phyloP scores from a whole-genome alignment of 2,113 vertebrate genomes.

The Nesoenas mayeri region DNA sequence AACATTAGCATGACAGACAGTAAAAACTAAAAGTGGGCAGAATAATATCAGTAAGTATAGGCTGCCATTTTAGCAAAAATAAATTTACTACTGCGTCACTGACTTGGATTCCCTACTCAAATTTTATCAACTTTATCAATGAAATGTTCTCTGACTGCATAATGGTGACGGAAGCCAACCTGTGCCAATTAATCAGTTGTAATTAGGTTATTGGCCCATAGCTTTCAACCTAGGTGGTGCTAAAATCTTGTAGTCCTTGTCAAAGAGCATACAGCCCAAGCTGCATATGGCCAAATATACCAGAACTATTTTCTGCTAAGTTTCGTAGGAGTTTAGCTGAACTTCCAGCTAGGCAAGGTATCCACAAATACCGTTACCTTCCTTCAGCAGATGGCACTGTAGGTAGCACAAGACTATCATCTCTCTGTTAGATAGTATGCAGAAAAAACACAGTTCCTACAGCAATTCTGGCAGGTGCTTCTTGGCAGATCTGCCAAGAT shows the following conservation, averaged over 20 bases:
- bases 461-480: not conserved
- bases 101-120: not conserved
- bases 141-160: not conserved
- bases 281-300: not conserved
- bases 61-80: not conserved
- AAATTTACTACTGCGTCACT: not conserved
- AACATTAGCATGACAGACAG: not conserved
- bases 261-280: not conserved
- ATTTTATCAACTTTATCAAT: not conserved
- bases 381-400: not conserved
- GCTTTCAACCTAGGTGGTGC: not conserved
- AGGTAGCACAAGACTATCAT: not conserved
- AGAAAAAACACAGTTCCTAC: not conserved
- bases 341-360: not conserved
- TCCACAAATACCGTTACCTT: not conserved
- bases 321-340: not conserved
- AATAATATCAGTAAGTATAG: not conserved
- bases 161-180: not conserved
- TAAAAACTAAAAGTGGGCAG: not conserved
- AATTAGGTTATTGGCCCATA: not conserved
- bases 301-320: not conserved
- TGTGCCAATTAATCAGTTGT: not conserved
- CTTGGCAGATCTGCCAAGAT: not conserved
- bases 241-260: not conserved
- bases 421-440: not conserved